Base-by-base conservation (phyloP, 92 coral and sea anemone genomes). In the Ricordea florida region DNA sequence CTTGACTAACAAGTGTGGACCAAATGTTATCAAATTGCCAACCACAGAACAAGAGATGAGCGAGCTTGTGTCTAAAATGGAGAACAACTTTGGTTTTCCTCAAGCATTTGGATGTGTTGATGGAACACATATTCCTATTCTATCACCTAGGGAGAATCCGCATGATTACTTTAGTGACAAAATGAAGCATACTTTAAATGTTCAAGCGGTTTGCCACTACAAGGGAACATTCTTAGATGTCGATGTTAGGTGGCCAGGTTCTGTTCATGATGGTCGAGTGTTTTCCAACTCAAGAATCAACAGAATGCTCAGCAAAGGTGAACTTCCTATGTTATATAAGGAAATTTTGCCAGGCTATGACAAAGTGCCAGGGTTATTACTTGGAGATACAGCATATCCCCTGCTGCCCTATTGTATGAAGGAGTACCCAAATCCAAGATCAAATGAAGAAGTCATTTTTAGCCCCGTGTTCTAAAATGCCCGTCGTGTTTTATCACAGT, bases 361-460 rank as follows among this genome's bases (percentile, higher is more conserved):
- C 52, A 85, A 70, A 55, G 37, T 78, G 29, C 90, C 85, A 20
- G 70, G 59, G 57, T 34, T 62, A 41, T 65, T 78, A 38, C 50
- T 84, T 21, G 90, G 89, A 14, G 85, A 84, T 46, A 79, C 84
- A 14, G 84, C 89, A 50, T 76, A 77, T 42, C 74, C 89, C 27
- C 80, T 84, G 14, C 77, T 74, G n/a, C 57, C 85, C 16, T 69
- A 77, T 59, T 78, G 85, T 33, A 84, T 68, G 90, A 84, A 78
- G 24, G 85, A 69, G 50, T 77, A 57, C 37, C 68, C 78, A 9
- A 33, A 50, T 42, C 3, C 58, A 6, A 35, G 58, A 16, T 46
- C 38, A 10, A 81, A 81, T 56, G 79, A 72, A 50, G 58, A 74
- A 63, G 92, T 87, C 5, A 57, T 76, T 1, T 87, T 87, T 69